Evolutionary conservation across 2,797 vertebrate genomes (phyloP).

Genomic region (Lindbergichthys nudifrons): DNA sequence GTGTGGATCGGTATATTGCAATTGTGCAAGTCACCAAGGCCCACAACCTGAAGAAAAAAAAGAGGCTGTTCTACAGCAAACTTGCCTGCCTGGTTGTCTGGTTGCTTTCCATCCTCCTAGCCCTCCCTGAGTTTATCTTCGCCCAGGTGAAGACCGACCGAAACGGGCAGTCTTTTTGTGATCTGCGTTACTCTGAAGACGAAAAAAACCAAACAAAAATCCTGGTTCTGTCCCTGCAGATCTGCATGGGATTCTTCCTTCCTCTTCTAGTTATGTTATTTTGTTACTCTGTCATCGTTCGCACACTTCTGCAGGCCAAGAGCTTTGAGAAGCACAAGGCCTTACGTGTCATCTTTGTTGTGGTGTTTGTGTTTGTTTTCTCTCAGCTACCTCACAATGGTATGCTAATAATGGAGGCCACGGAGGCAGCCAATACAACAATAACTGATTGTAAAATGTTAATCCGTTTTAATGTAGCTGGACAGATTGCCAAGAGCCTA

Average conservation of each 20-base stretch:
- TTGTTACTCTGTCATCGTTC: constrained; percentile 91
- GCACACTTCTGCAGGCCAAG: constrained; percentile 86
- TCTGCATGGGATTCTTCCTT: constrained; percentile 89
- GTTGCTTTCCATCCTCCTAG: constrained; percentile 81
- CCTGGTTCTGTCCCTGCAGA: constrained; percentile 85
- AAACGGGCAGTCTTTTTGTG: constrained; percentile 65
- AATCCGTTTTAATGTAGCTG: constrained; percentile 78
- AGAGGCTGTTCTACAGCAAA: constrained; percentile 85
- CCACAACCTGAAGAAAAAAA: constrained; percentile 82
- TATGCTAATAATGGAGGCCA: constrained; percentile 85
- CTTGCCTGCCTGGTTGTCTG: constrained; percentile 85
- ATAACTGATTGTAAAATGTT: constrained; percentile 75
- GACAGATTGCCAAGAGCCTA: constrained; percentile 87
- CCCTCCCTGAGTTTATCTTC: constrained; percentile 90
- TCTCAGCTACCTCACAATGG: constrained; percentile 90
- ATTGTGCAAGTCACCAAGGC: constrained; percentile 87
- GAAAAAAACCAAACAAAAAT: constrained; percentile 78
- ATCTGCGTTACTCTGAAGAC: constrained; percentile 76
- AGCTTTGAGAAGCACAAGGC: constrained; percentile 92
- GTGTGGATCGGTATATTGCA: constrained; percentile 91
- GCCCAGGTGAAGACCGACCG: constrained; percentile 67
- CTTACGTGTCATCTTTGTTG: constrained; percentile 86
- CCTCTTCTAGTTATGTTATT: constrained; percentile 87
- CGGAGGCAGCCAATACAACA: constrained; percentile 68
- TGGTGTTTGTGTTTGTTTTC: constrained; percentile 88